phyloP scores from a whole-genome alignment of 2,113 vertebrate species.

The Sisor rabdophorus region DNA sequence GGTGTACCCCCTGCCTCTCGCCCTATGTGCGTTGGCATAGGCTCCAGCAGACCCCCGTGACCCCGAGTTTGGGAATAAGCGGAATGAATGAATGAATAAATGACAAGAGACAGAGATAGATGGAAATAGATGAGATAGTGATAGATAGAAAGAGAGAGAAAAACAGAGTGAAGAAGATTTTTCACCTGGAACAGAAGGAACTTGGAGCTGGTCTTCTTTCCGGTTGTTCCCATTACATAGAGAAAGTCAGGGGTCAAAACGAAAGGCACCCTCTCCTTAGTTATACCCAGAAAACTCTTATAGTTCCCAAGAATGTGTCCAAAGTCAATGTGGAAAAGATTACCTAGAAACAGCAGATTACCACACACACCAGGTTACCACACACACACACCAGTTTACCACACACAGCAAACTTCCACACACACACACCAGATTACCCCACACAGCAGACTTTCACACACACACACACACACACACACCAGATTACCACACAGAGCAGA shows the following conservation, averaged over 20 bases:
- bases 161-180: neutral
- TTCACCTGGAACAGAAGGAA: conserved; percentile 97
- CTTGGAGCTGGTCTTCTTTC: conserved; percentile 89
- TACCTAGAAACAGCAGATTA: conserved; percentile 67
- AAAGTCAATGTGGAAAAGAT: conserved; percentile 98
- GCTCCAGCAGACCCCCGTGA: too few relatives aligned
- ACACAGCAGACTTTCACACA: conserved; percentile 19
- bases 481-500: conserved; percentile 13
- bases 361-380: too few relatives aligned
- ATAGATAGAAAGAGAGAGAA: too few relatives aligned
- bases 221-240: conserved; percentile 92
- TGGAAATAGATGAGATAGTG: too few relatives aligned
- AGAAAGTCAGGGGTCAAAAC: conserved; percentile 97
- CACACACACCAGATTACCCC: neutral
- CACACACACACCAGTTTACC: too few relatives aligned
- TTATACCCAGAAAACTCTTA: conserved; percentile 98
- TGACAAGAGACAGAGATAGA: too few relatives aligned
- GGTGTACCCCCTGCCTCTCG: too few relatives aligned
- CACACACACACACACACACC: too few relatives aligned
- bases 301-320: conserved; percentile 99
- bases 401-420: too few relatives aligned
- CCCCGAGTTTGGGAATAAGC: too few relatives aligned
- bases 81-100: too few relatives aligned
- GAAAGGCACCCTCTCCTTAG: conserved; percentile 96
- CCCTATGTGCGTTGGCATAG: too few relatives aligned